Evolutionary conservation across 2,113 vertebrate species (phyloP).

Genomic region (Tichodroma muraria): DNA sequence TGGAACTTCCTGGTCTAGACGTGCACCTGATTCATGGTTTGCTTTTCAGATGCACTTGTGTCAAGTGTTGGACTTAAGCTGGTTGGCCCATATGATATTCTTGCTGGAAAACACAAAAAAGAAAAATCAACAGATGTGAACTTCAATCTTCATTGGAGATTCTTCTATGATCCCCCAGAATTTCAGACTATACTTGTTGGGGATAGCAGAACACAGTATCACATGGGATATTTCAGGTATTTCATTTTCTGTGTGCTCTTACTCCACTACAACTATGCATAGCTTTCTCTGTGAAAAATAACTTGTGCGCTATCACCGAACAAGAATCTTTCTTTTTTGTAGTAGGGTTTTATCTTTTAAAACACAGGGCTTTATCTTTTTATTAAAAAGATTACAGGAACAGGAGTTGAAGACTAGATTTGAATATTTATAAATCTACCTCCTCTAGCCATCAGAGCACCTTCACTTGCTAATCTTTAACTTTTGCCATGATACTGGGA

Average conservation of each 20-base stretch:
- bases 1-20: background rate
- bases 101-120: slow-evolving; percentile 84
- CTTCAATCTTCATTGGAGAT: slow-evolving; percentile 91
- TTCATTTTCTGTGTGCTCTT: background rate
- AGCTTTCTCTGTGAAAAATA: background rate
- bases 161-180: slow-evolving; percentile 96
- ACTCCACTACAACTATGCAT: background rate
- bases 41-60: slow-evolving; percentile 77
- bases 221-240: slow-evolving; percentile 98
- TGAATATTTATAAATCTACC: background rate
- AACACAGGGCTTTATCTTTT: background rate
- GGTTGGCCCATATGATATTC: slow-evolving; percentile 92
- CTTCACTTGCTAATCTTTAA: background rate
- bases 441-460: background rate
- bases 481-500: background rate
- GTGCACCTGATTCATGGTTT: background rate
- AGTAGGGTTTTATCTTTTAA: background rate
- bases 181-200: slow-evolving; percentile 89
- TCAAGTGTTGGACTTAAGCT: slow-evolving; percentile 81
- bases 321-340: background rate
- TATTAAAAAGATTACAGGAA: background rate
- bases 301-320: fast-evolving
- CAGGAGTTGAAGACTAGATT: background rate
- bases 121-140: slow-evolving; percentile 70
- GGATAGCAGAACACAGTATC: slow-evolving; percentile 80